A percentile compares a stretch with the other conserved stretches of the same genome.
phyloP scores from a whole-genome alignment of 2,888 invertebrate genomes.

The Cyaniris semiargus region DNA sequence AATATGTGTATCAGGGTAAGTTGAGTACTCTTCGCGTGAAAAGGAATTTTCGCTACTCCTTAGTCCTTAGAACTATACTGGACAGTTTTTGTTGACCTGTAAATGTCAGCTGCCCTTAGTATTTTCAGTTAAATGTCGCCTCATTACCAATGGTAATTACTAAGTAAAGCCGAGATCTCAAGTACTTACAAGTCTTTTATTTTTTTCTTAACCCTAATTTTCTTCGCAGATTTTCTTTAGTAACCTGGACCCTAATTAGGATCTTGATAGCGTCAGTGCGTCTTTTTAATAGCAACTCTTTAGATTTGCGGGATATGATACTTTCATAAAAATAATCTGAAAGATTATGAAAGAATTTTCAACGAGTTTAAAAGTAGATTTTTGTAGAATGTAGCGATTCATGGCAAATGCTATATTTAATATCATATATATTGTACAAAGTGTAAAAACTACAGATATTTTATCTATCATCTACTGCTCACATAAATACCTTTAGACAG shows the following conservation, averaged over 20 bases:
- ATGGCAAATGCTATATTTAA: too few relatives aligned
- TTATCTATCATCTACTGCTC: too few relatives aligned
- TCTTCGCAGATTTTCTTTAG: background rate
- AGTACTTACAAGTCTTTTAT: slow-evolving; percentile 19
- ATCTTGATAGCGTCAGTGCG: background rate
- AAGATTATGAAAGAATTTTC: background rate
- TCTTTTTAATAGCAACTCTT: background rate
- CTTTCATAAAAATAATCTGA: background rate
- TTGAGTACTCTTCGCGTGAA: too few relatives aligned
- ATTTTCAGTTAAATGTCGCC: slow-evolving; percentile 6
- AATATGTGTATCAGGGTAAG: too few relatives aligned
- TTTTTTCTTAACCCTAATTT: slow-evolving; percentile 14
- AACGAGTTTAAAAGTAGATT: too few relatives aligned
- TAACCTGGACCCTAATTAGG: slow-evolving; percentile 15
- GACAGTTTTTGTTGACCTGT: too few relatives aligned
- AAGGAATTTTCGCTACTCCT: too few relatives aligned
- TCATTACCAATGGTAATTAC: slow-evolving; percentile 17
- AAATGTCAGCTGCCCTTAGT: background rate
- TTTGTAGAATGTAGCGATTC: background rate
- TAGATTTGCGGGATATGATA: background rate
- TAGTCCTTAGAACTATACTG: too few relatives aligned
- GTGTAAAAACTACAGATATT: too few relatives aligned
- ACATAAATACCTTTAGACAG: too few relatives aligned
- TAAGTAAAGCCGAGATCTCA: background rate
- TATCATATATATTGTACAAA: too few relatives aligned